phyloP scores from a whole-genome alignment of 1,140 invertebrate genomes.

The Eumaeus atala region DNA sequence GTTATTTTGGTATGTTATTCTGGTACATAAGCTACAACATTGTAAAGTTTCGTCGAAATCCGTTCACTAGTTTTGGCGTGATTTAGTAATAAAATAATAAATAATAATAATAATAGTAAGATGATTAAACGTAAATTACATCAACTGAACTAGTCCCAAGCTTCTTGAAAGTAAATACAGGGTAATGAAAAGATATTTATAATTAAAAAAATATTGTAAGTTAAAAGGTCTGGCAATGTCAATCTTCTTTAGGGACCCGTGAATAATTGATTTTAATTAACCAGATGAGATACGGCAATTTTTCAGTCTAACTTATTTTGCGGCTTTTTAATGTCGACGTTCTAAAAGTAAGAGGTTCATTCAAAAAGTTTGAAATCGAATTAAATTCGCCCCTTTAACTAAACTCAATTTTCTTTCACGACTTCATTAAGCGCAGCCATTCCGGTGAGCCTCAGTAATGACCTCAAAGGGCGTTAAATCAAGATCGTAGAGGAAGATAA shows the following conservation, averaged over 20 bases:
- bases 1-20: no score
- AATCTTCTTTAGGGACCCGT: conserved; percentile 30
- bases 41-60: no score
- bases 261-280: conserved; percentile 70
- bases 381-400: conserved; percentile 70
- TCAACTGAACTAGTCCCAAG: no score
- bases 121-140: no score
- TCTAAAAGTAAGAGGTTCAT: conserved; percentile 59
- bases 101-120: no score
- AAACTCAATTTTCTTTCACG: conserved; percentile 70
- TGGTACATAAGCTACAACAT: no score
- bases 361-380: conserved; percentile 70
- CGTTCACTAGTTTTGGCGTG: no score
- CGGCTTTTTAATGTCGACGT: conserved; percentile 42
- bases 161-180: no score
- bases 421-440: conserved; percentile 68
- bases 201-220: conserved; percentile 4
- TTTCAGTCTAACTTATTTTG: conserved; percentile 55
- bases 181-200: not conserved
- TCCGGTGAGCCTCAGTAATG: conserved; percentile 67
- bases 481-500: conserved; percentile 65
- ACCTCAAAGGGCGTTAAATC: conserved; percentile 69
- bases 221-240: conserved; percentile 10
- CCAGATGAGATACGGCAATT: conserved; percentile 52
- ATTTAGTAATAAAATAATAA: no score